Base-by-base conservation (phyloP, 1,140 invertebrate species). In the Anastatus disparis region DNA sequence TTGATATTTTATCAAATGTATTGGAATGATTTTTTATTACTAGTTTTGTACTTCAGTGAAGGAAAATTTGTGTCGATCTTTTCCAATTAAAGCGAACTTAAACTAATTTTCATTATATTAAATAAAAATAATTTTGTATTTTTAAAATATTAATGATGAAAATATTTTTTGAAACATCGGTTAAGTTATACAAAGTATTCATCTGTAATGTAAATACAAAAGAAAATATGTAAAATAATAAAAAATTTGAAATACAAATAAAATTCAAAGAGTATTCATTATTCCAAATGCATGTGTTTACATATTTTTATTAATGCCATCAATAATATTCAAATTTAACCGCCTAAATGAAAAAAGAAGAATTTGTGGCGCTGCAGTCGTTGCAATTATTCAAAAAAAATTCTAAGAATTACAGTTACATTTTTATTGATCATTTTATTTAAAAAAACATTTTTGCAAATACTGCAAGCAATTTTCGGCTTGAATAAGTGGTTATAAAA, bases 171-270 rank as follows among this genome's bases (percentile, higher is more conserved):
- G 26, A 46, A 62, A 62, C 3, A 17, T 31, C 17, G 46, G 26
- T 62, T 8, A 42, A 24, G 38, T 42, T 3, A 59, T 42, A 17
- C 59, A 26, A 46, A 62, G 2, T 48, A 62, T 62, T 62, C 26
- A 62, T 27, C 20, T 10, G 24, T 15, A 44, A 7, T 62, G 26
- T 29, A 62, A 10, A 38, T 35, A 35, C 31, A 35, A 35, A 35
- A 35, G 10, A 53, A 38, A 26, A 20, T 31, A 38, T 53, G 48
- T 53, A 40, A 64, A 53, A 52, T 64, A 63, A 63, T 35, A 53
- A 64, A 63, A 22, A 50, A 48, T 31, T 63, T 61, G 40, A 61
- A 61, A 26, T 61, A 58, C 35, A 40, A 35, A 35, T 22, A 12
- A 24, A 27, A 26, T 53, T 27, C 10, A 50, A 12, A 50, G 4